These are phyloP conservation scores for Drosophila cyrtoloma DNA, from an alignment of 2,888 invertebrate genomes.

Conservation along the genomic window DNA sequence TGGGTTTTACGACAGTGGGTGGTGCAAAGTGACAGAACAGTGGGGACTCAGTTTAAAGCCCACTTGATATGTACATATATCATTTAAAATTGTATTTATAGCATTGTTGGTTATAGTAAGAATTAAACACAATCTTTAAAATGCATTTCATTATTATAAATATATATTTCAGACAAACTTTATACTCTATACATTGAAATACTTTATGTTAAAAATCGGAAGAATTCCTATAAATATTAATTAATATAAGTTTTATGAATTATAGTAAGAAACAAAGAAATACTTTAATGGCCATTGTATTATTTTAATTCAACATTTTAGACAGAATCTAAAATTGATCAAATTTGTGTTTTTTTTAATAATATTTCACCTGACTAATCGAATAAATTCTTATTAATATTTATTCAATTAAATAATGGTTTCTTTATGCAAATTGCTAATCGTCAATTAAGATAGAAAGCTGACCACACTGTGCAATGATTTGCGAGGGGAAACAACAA, in stretches of 20 bases:
- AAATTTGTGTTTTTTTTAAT: neutral
- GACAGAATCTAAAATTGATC: neutral
- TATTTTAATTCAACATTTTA: neutral
- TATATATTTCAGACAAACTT: neutral
- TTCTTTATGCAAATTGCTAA: neutral
- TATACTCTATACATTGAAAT: too few relatives aligned
- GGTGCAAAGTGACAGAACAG: conserved; percentile 7
- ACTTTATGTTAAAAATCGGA: neutral
- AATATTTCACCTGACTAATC: neutral
- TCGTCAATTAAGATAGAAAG: neutral
- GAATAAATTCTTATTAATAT: neutral
- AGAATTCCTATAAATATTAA: neutral
- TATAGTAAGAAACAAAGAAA: neutral
- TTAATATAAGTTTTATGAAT: neutral
- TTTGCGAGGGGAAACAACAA: conserved; percentile 14
- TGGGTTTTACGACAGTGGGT: conserved; percentile 3
- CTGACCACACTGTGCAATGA: conserved; percentile 35
- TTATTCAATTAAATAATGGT: neutral
- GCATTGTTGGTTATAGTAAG: neutral
- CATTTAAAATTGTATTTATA: neutral
- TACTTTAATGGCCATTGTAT: neutral
- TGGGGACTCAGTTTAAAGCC: conserved; percentile 4
- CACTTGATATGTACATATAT: neutral
- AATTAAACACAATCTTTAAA: neutral
- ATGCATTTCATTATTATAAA: neutral